phyloP scores from a whole-genome alignment of 2,888 invertebrate genomes.

The Timema podura region DNA sequence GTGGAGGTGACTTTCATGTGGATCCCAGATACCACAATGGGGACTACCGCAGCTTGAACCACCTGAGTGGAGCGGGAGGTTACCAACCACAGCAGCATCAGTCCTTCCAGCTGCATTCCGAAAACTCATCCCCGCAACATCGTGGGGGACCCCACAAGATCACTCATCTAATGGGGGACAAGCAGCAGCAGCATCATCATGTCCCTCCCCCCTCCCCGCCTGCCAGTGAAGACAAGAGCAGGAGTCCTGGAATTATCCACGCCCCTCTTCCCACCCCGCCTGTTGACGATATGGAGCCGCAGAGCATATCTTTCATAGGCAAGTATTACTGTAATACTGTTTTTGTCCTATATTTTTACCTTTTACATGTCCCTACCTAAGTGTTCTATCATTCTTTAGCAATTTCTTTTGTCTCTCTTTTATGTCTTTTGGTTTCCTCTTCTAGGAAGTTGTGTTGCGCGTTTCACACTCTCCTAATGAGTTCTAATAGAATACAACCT shows the following conservation, averaged over 20 bases:
- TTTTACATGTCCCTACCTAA: too few relatives aligned
- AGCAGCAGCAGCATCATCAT: slow-evolving; percentile 34
- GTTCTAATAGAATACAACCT: too few relatives aligned
- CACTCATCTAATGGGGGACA: slow-evolving; percentile 45
- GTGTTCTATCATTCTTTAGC: too few relatives aligned
- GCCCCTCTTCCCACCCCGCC: slow-evolving; percentile 63
- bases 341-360: too few relatives aligned
- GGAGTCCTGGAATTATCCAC: slow-evolving; percentile 48
- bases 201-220: slow-evolving; percentile 33
- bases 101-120: slow-evolving; percentile 51
- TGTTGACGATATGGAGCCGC: slow-evolving; percentile 87
- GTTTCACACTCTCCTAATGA: too few relatives aligned
- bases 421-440: too few relatives aligned
- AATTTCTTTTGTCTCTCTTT: too few relatives aligned
- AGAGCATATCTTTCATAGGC: slow-evolving; percentile 89
- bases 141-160: slow-evolving; percentile 41
- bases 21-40: slow-evolving; percentile 59
- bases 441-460: too few relatives aligned
- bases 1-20: slow-evolving; percentile 16
- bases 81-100: slow-evolving; percentile 16
- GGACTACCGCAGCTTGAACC: slow-evolving; percentile 45
- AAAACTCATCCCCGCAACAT: slow-evolving; percentile 60
- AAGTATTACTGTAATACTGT: slow-evolving; percentile 40
- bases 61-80: slow-evolving; percentile 16
- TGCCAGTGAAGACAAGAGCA: slow-evolving; percentile 36